A percentile compares a stretch with the other conserved stretches of the same genome.
Conservation (phyloP, 1,140 invertebrate genomes). For the Lethrus apterus region DNA sequence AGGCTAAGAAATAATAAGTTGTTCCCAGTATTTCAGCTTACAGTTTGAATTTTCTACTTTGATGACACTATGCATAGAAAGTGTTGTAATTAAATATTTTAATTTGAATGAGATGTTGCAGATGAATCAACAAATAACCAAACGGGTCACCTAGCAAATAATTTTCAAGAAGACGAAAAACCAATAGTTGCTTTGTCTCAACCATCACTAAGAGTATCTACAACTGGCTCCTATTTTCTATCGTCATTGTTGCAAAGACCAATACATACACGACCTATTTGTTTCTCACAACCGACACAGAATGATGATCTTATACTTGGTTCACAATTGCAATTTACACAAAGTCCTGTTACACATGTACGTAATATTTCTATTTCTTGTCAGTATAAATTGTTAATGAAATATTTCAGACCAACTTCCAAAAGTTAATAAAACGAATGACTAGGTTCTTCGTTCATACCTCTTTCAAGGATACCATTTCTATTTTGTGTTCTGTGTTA, state of each 20-base stretch:
- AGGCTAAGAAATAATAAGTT: no score
- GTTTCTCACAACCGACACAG: slow-evolving; percentile 82
- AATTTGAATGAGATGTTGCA: no score
- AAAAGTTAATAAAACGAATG: slow-evolving; percentile 82
- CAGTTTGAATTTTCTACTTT: no score
- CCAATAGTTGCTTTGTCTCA: slow-evolving; percentile 9
- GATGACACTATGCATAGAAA: no score
- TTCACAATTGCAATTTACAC: slow-evolving; percentile 63
- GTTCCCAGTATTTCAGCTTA: no score
- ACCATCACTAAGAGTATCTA: slow-evolving; percentile 2
- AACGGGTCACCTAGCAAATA: no score
- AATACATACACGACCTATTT: slow-evolving; percentile 28
- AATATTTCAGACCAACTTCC: slow-evolving; percentile 60
- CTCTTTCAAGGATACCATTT: slow-evolving; percentile 54
- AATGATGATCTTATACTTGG: slow-evolving; percentile 75
- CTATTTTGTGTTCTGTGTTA: slow-evolving; percentile 53
- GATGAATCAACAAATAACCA: no score
- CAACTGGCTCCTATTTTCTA: neutral
- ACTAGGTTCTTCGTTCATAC: slow-evolving; percentile 82
- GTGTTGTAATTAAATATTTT: no score
- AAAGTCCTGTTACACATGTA: slow-evolving; percentile 40
- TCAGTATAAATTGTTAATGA: no score
- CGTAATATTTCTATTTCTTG: neutral
- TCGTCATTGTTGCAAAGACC: neutral
- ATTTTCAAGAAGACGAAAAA: no score